Evolutionary conservation across 1,140 invertebrate species (phyloP).

Genomic region (Muscidifurax raptorellus): DNA sequence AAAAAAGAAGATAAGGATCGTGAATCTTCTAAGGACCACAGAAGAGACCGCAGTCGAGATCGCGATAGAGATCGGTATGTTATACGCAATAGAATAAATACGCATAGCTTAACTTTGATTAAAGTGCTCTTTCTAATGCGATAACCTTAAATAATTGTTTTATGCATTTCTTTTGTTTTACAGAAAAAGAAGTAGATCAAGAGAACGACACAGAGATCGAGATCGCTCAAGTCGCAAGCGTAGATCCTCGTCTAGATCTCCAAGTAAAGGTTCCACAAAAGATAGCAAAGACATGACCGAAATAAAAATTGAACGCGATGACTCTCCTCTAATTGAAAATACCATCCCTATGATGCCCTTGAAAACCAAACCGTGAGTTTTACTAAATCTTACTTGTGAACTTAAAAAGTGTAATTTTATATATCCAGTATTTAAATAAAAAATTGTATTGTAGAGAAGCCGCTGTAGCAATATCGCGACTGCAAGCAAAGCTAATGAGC

Average conservation of each 20-base stretch:
- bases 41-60: constrained; percentile 72
- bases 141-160: not conserved
- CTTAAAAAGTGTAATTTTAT: not conserved
- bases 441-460: constrained; percentile 65
- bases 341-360: constrained; percentile 70
- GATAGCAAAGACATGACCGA: constrained; percentile 69
- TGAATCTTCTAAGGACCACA: constrained; percentile 69
- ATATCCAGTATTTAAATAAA: not conserved
- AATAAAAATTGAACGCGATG: constrained; percentile 69
- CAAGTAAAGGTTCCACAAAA: constrained; percentile 67
- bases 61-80: constrained; percentile 74
- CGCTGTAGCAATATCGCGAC: constrained; percentile 76
- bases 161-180: constrained; percentile 37
- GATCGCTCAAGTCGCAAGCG: constrained; percentile 72
- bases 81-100: not conserved
- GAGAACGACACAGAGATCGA: constrained; percentile 73
- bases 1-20: constrained; percentile 73
- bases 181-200: constrained; percentile 76
- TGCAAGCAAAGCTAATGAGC: constrained; percentile 79
- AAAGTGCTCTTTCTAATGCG: not conserved
- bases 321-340: constrained; percentile 71
- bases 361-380: constrained; percentile 73
- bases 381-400: not conserved
- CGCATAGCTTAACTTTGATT: not conserved
- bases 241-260: constrained; percentile 70